Evolutionary conservation across 2,113 vertebrate species (phyloP).

Genomic region (Pipa parva): DNA sequence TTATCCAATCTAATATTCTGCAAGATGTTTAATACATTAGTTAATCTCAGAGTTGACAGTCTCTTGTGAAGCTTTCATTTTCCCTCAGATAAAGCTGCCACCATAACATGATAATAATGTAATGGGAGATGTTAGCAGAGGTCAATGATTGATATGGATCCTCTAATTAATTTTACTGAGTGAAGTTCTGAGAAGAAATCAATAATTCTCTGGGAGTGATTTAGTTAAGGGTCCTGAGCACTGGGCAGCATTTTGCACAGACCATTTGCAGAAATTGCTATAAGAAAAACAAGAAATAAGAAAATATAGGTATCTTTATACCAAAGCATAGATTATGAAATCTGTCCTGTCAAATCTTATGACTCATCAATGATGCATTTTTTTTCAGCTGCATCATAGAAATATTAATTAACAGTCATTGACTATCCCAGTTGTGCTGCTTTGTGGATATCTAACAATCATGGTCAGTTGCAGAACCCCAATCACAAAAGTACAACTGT

Average conservation of each 20-base stretch:
- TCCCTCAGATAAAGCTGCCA: not conserved
- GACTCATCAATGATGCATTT: no score
- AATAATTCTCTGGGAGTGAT: conserved; percentile 22
- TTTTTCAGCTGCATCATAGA: no score
- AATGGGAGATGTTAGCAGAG: conserved; percentile 5
- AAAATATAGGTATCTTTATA: no score
- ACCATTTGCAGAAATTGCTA: no score
- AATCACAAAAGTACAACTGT: no score
- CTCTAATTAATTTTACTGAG: conserved; percentile 30
- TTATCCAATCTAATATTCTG: not conserved
- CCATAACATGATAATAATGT: not conserved
- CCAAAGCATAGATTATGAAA: no score
- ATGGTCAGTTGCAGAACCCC: no score
- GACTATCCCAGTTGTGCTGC: no score
- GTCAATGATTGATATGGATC: conserved; percentile 15
- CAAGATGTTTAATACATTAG: not conserved
- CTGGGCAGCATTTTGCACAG: not conserved
- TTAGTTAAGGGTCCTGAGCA: conserved; percentile 3
- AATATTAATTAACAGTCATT: no score
- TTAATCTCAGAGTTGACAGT: not conserved
- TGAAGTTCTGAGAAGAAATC: conserved; percentile 17
- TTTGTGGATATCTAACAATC: no score
- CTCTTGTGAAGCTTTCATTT: not conserved
- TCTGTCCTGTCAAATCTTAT: no score
- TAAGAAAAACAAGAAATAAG: no score